Base-by-base conservation (phyloP, 2,888 invertebrate species). In the Caenorhabditis plicata region DNA sequence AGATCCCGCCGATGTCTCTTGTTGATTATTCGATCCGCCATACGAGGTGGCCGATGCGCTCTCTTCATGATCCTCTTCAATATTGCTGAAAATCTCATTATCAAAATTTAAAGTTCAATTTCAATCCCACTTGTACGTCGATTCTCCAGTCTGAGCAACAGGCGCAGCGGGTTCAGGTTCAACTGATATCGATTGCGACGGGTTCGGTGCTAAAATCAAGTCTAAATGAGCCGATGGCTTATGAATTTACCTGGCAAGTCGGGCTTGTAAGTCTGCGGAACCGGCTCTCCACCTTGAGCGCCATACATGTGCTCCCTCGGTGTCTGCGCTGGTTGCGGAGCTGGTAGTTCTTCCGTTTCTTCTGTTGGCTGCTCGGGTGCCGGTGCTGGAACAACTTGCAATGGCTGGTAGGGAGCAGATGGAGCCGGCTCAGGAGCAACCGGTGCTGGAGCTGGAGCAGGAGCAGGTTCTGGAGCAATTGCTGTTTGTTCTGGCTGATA, bases 51-150 rank as follows among this genome's bases (percentile, higher is more conserved):
- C n/a, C n/a, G n/a, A n/a, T n/a, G n/a, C n/a, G n/a, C 49, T 49
- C n/a, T 57, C 55, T 15, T 52, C 55, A 20, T 64, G 56, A 38
- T 64, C 60, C 43, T 52, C 60, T 38, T 64, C 64, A 13, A 64
- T 35, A 31, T 61, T 64, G 11, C 46, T 52, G 36, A 52, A 64
- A n/a, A n/a, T n/a, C n/a, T n/a, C n/a, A n/a, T n/a, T n/a, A n/a
- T n/a, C n/a, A n/a, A n/a, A n/a, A n/a, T n/a, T n/a, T n/a, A n/a
- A n/a, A n/a, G n/a, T n/a, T n/a, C n/a, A n/a, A n/a, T n/a, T n/a
- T n/a, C n/a, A n/a, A n/a, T n/a, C n/a, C n/a, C n/a, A n/a, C n/a
- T n/a, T n/a, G n/a, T n/a, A n/a, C n/a, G n/a, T n/a, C n/a, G n/a
- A n/a, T n/a, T n/a, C n/a, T n/a, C n/a, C n/a, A n/a, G n/a, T n/a